Conservation (phyloP, 1,140 invertebrate species). For the Propsilocerus akamusi region DNA sequence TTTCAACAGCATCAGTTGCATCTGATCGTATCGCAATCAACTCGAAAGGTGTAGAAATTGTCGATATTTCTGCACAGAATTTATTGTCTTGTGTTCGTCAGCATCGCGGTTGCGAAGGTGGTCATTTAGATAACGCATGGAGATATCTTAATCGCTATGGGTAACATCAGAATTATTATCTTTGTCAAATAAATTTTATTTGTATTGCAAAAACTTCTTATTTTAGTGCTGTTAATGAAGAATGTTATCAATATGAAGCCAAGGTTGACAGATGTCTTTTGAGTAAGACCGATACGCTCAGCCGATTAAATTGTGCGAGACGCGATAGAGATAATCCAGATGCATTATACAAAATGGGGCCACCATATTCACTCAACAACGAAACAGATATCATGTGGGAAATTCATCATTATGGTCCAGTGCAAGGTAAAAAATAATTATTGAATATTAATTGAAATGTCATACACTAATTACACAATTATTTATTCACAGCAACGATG, state of each 20-base stretch:
- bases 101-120: constrained; percentile 68
- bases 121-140: constrained; percentile 81
- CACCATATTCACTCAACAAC: constrained; percentile 59
- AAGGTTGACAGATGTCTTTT: constrained; percentile 36
- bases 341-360: constrained; percentile 56
- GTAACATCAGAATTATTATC: constrained; percentile 28
- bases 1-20: constrained; percentile 65
- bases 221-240: constrained; percentile 53
- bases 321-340: constrained; percentile 32
- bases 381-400: constrained; percentile 82
- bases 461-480: background rate
- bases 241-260: constrained; percentile 63
- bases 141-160: constrained; percentile 65
- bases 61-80: constrained; percentile 61
- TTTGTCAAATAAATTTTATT: background rate
- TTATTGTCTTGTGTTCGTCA: constrained; percentile 66
- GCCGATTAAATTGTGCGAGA: too few species aligned
- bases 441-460: background rate
- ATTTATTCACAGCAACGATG: constrained; percentile 55
- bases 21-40: constrained; percentile 65
- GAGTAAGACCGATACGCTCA: constrained; percentile 26
- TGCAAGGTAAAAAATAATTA: constrained; percentile 52
- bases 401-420: constrained; percentile 78
- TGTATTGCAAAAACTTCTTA: background rate
- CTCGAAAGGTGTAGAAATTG: constrained; percentile 51